Base-by-base conservation (phyloP, 2,113 vertebrate genomes). In the Craseonycteris thonglongyai region DNA sequence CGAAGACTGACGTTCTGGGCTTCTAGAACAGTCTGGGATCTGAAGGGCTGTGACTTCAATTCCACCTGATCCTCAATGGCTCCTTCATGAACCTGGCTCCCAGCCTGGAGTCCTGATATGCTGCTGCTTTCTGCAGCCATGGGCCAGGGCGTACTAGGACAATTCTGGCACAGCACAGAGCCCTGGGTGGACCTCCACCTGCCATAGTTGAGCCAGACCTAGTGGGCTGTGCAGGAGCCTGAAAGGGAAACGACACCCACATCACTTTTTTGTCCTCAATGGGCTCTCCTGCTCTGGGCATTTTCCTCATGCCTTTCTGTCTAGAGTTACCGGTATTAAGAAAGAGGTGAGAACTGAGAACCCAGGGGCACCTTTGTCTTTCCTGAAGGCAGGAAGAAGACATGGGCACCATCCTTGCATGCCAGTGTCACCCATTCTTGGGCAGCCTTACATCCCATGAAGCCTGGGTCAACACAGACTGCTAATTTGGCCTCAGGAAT, bases 381-480 rank as follows among this genome's bases (percentile, higher is more conserved):
- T 40, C 51, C 24, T 74, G 40, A 90, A 72, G 51, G 33, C 24
- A 54, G n/a, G 78, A 76, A 56, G 79, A 87, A 42, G 47, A 66
- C 11, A 40, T 10, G 9, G 24, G 33, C 24, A 22, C 21, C 1
- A 0, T 71, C 12, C 28, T 59, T 4, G 0, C 12, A 49, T 35
- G 35, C 15, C 80, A 54, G 22, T n/a, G 30, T 54, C 45, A 6
- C 42, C 14, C 38, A 3, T 47, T 88, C 1, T 82, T 45, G 19
- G 45, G 4, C 15, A 82, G 59, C 35, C 51, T 83, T 72, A 3
- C 0, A 24, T 35, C n/a, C 10, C 12, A 1, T 58, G 49, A 68
- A 59, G 49, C n/a, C 28, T 49, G 12, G 28, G 42, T 47, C 21
- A 59, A 51, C 18, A 30, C 19, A 74, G 16, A 26, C 28, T 87